These are phyloP conservation scores for Aleadryas rufinucha DNA, from an alignment of 2,113 vertebrate genomes.

Conservation along the genomic window DNA sequence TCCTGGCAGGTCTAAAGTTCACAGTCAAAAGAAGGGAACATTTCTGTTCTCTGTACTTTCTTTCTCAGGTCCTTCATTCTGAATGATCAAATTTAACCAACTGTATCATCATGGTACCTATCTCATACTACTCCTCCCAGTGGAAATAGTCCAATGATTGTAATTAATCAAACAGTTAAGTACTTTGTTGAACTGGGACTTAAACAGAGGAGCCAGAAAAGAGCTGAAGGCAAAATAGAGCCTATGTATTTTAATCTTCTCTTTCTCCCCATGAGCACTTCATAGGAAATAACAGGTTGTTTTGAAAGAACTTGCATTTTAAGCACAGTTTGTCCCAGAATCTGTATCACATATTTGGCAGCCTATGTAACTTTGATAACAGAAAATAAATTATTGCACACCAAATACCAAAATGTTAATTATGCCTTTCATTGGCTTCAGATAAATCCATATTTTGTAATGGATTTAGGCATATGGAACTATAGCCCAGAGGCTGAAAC, in stretches of 20 bases:
- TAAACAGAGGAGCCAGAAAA: neutral
- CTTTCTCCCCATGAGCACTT: neutral
- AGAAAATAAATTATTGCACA: neutral
- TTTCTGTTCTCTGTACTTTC: neutral
- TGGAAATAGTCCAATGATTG: neutral
- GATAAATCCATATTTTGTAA: slow-evolving; percentile 34
- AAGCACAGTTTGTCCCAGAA: neutral
- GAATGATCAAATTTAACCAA: neutral
- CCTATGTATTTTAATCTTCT: neutral
- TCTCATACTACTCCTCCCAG: neutral
- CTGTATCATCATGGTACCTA: neutral
- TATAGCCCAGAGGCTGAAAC: slow-evolving; percentile 8
- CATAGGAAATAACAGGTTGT: neutral
- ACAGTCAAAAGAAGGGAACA: neutral
- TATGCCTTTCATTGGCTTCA: slow-evolving; percentile 1
- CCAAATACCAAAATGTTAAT: slow-evolving; percentile 20
- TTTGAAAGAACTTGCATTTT: neutral
- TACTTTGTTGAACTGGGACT: neutral
- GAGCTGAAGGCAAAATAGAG: neutral
- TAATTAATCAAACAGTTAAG: slow-evolving; percentile 26
- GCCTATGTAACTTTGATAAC: neutral
- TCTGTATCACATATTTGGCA: neutral
- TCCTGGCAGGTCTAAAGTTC: neutral
- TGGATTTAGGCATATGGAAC: neutral
- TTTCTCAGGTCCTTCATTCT: neutral